A percentile compares a stretch with the other conserved stretches of the same genome.
Conservation (phyloP, 2,113 vertebrate species). For the Ginglymostoma cirratum region DNA sequence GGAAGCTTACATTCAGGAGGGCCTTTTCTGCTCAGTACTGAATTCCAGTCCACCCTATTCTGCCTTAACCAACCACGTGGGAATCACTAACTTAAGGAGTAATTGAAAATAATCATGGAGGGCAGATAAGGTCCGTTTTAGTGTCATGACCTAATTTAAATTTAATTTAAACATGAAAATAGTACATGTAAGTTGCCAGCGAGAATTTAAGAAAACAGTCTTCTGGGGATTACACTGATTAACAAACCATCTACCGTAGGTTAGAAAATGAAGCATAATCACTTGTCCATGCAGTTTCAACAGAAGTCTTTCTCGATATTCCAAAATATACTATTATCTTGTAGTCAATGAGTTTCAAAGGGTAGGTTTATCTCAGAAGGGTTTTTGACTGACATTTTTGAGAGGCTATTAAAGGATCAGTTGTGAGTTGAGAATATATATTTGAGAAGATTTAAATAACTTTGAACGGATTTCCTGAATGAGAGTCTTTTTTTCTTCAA, state of each 20-base stretch:
- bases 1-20: background rate
- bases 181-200: too few relatives aligned
- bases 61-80: background rate
- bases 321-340: background rate
- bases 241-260: background rate
- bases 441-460: background rate
- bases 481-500: background rate
- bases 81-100: background rate
- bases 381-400: background rate
- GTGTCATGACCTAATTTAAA: background rate
- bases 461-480: background rate
- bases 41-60: background rate
- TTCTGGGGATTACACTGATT: background rate
- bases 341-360: background rate
- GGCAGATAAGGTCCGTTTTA: background rate
- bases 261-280: background rate
- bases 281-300: background rate
- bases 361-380: background rate
- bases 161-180: background rate
- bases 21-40: background rate
- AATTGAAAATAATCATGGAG: background rate
- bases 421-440: background rate
- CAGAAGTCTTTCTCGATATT: background rate
- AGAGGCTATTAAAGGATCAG: background rate
- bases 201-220: background rate